Conservation (phyloP, 2,888 invertebrate genomes). For the Tromatobia lineatoria region DNA sequence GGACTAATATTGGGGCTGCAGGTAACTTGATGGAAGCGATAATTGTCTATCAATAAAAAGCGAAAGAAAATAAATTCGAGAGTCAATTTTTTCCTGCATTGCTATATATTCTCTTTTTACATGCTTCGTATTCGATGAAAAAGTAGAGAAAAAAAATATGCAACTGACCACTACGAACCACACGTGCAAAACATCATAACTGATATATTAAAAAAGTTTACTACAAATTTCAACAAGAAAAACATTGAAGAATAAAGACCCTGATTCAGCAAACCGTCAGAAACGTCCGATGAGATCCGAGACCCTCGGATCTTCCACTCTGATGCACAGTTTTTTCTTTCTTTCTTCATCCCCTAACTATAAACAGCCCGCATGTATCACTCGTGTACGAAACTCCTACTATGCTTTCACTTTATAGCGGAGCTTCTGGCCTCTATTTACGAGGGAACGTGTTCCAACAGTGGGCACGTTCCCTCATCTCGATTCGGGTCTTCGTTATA, state of each 20-base stretch:
- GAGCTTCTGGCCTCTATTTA: slow-evolving; percentile 31
- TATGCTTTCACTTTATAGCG: neutral
- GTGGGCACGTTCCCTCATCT: neutral
- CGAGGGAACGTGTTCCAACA: slow-evolving; percentile 18
- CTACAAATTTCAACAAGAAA: neutral
- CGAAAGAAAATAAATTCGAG: slow-evolving; percentile 1
- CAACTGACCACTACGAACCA: too few species aligned
- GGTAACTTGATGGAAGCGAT: slow-evolving; percentile 36
- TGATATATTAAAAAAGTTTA: too few species aligned
- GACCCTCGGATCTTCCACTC: slow-evolving; percentile 60
- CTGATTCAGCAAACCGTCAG: slow-evolving; percentile 64
- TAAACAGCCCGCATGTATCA: slow-evolving; percentile 63
- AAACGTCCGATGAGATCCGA: slow-evolving; percentile 53
- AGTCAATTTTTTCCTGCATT: too few species aligned
- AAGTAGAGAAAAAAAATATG: too few species aligned
- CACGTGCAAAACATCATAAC: too few species aligned
- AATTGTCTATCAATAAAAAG: slow-evolving; percentile 46
- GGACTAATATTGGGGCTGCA: slow-evolving; percentile 40
- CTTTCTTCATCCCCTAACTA: slow-evolving; percentile 33
- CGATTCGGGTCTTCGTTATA: neutral
- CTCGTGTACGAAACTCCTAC: slow-evolving; percentile 11
- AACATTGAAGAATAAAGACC: slow-evolving; percentile 4
- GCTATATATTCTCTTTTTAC: too few species aligned
- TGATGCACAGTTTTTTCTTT: slow-evolving; percentile 62
- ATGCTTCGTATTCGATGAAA: too few species aligned